Base-by-base conservation (phyloP, 2,113 vertebrate genomes). In the Merops nubicus region DNA sequence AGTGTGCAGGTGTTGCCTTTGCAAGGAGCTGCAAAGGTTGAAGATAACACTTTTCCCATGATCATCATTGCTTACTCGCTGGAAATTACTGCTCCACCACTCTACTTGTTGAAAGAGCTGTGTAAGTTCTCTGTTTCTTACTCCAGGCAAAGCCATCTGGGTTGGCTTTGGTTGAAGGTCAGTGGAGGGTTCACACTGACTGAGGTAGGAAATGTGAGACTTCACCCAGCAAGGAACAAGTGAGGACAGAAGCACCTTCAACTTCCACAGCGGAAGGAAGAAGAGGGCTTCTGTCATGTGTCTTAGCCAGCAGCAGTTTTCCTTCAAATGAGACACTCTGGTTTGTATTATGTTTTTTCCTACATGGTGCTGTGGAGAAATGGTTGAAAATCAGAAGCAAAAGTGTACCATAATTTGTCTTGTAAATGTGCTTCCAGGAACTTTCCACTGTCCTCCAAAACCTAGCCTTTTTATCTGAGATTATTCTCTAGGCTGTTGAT, bases 401-500 rank as follows among this genome's bases (percentile, higher is more conserved):
- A 89, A 95, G 15, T 29, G 3, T 80, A 45, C 15, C 10, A 85
- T 70, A 86, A 59, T 13, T 50, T 65, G 20, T 31, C 69, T 69
- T 59, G 25, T 73, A 84, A 62, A 50, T 76, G 25, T 81, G n/a
- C 50, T 94, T 89, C 69, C 72, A 75, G 63, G 34, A 88, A 45
- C 50, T 83, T 90, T 85, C 59, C 47, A 36, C 29, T 51, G 38
- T 57, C 67, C 54, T 91, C 69, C 75, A 86, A 89, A 87, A 60
- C 26, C 33, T 74, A 65, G 42, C 6, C n/a, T 76, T 90, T 90
- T 92, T 75, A 62, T 93, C 64, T 89, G 62, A 92, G 75, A 54
- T 93, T 75, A 85, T 95, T 84, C 85, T 88, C 45, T 48, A 82
- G 68, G 50, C 88, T 93, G 57, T 67, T 89, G 87, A 85, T 85